phyloP scores from a whole-genome alignment of 2,797 vertebrate species.

The Ara ararauna region DNA sequence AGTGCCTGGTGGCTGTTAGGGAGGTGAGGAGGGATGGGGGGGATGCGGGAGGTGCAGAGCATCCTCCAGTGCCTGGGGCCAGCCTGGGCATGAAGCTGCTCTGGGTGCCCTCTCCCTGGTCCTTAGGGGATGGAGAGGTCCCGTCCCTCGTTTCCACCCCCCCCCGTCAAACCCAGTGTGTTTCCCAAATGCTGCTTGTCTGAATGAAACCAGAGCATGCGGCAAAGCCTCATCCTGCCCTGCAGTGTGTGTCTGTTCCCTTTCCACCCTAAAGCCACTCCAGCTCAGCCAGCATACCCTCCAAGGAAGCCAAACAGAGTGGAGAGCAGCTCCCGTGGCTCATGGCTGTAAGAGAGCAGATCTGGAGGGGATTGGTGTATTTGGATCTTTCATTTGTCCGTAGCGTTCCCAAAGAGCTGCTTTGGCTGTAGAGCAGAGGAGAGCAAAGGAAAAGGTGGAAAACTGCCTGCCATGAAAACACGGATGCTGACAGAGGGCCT shows the following conservation, averaged over 20 bases:
- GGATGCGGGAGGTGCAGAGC: background rate
- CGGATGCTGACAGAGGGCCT: accelerated
- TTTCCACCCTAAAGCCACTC: background rate
- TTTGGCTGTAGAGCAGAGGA: background rate
- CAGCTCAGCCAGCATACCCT: background rate
- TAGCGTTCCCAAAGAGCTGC: accelerated
- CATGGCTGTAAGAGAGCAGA: accelerated
- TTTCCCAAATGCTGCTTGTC: background rate
- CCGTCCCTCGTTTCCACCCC: background rate
- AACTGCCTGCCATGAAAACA: accelerated
- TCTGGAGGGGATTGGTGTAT: background rate
- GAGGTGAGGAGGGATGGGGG: background rate
- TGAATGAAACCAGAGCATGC: background rate
- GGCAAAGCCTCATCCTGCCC: background rate
- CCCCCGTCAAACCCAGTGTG: accelerated
- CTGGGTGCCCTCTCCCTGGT: background rate
- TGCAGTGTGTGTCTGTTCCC: background rate
- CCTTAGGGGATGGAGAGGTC: background rate
- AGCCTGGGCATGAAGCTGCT: background rate
- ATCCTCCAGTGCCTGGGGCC: accelerated
- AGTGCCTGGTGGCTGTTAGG: background rate
- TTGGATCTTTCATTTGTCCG: background rate
- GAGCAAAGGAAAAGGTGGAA: background rate
- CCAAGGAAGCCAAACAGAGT: accelerated
- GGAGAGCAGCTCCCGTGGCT: background rate